Evolutionary conservation across 1,140 invertebrate species (phyloP), one percentile per base, ranked within the genome.

Genomic region (Drosophila repletoides): DNA sequence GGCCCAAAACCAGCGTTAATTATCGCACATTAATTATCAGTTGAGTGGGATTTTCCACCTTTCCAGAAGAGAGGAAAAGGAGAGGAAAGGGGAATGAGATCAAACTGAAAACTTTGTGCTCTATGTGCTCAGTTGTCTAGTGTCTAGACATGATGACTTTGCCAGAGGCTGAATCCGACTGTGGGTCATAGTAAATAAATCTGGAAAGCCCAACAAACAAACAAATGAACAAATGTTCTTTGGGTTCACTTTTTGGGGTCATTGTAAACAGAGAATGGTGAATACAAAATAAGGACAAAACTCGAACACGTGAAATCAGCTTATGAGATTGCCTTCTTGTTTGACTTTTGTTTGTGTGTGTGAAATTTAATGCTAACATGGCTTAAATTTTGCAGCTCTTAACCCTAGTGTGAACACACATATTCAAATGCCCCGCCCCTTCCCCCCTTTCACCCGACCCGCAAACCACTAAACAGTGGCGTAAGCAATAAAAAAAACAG

Each of bases 121-220:
- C 21, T 77, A 69, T 74, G 73, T 83, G 77, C 69, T 65, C 31
- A 43, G 45, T 60, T 68, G 79, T 84, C 79, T 84, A 84, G 79
- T 86, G 80, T 63, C 58, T n/a, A n/a, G n/a, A n/a, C n/a, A n/a
- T n/a, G n/a, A n/a, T n/a, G 79, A 64, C 72, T 84, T 84, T 38
- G 71, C 74, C 75, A 29, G 26, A 36, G 55, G 74, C 61, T 21
- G 6, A 36, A 41, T 21, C 52, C 45, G 48, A 26, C 22, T 15
- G 12, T 15, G 72, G 71, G 64, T 60, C 49, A 61, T 38, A 48
- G 51, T 64, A 83, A 84, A 84, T 84, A 83, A 83, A 81, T 84
- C 69, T 73, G 77, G 38, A 60, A 61, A 46, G 7, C 29, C 31
- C 10, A 14, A 12, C 7, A 21, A 36, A 40, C 40, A 15, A 14